phyloP scores from a whole-genome alignment of 2,888 invertebrate species.

The Caenorhabditis afra region DNA sequence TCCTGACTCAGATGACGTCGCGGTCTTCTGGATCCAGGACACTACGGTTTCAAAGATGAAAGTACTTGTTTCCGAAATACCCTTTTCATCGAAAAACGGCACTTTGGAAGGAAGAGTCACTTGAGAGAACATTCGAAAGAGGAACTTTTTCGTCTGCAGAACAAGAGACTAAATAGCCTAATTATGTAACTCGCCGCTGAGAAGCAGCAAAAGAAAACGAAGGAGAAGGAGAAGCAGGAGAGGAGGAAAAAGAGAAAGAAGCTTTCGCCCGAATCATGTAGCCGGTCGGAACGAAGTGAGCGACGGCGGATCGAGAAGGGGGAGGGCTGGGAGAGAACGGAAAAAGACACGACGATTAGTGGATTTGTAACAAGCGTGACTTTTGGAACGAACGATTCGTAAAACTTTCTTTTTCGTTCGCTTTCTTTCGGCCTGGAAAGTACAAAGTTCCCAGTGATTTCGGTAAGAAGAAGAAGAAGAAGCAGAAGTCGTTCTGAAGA shows the following conservation, averaged over 20 bases:
- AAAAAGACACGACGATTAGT: constrained; percentile 52
- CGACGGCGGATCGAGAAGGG: constrained; percentile 7
- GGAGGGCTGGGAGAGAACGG: constrained; percentile 26
- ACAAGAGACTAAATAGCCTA: constrained; percentile 36
- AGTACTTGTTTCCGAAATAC: constrained; percentile 20
- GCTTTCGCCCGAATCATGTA: constrained; percentile 2
- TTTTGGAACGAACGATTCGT: constrained; percentile 10
- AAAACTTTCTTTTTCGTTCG: no score
- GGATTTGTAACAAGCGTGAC: constrained; percentile 54
- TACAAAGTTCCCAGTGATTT: neutral
- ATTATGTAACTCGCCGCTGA: constrained; percentile 37
- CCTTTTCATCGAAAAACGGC: constrained; percentile 17
- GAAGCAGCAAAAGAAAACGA: no score
- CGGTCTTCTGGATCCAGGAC: neutral
- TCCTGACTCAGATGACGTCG: neutral
- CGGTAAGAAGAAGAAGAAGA: constrained; percentile 16
- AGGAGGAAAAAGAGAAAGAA: neutral
- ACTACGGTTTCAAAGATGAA: constrained; percentile 41
- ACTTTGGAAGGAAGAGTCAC: constrained; percentile 11
- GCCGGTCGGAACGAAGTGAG: constrained; percentile 10
- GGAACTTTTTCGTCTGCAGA: constrained; percentile 12
- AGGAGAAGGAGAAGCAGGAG: constrained; percentile 4
- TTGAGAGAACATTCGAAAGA: constrained; percentile 7
- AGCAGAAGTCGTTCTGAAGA: constrained; percentile 18
- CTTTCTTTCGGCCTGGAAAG: neutral